These are phyloP conservation scores for Pelosia muscerda DNA, from an alignment of 2,888 invertebrate genomes.

Conservation along the genomic window DNA sequence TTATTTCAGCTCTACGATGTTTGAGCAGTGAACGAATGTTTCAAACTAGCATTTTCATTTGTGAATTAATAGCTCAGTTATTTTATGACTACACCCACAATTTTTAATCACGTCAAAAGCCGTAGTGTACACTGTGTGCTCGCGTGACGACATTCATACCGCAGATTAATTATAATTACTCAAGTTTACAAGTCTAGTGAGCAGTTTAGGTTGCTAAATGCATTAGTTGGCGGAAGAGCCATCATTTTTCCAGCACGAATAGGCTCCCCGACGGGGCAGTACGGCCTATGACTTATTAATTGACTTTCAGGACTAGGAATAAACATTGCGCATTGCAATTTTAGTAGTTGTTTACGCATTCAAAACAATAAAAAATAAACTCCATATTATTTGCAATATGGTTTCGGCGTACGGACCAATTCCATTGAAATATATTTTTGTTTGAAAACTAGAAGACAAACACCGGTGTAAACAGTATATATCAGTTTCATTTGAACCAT, in stretches of 20 bases:
- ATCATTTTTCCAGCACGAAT: neutral
- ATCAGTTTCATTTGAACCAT: too few species aligned
- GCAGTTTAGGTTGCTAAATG: constrained; percentile 30
- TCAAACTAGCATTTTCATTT: neutral
- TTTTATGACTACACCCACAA: neutral
- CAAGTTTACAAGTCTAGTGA: constrained; percentile 31
- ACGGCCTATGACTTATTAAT: neutral
- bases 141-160: constrained; percentile 19
- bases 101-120: constrained; percentile 2
- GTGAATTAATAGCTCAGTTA: neutral
- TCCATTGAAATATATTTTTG: too few species aligned
- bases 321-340: neutral
- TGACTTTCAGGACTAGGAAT: neutral
- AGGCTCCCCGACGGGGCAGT: neutral
- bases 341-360: neutral
- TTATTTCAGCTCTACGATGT: too few species aligned
- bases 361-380: too few species aligned
- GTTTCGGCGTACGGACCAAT: too few species aligned
- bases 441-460: too few species aligned
- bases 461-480: too few species aligned
- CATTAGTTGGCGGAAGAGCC: constrained; percentile 8
- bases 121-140: neutral
- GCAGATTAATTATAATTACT: constrained; percentile 25
- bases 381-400: too few species aligned
- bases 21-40: too few species aligned